These are phyloP conservation scores for Ennomos fuscantarius DNA, from an alignment of 2,888 invertebrate genomes.

Conservation along the genomic window DNA sequence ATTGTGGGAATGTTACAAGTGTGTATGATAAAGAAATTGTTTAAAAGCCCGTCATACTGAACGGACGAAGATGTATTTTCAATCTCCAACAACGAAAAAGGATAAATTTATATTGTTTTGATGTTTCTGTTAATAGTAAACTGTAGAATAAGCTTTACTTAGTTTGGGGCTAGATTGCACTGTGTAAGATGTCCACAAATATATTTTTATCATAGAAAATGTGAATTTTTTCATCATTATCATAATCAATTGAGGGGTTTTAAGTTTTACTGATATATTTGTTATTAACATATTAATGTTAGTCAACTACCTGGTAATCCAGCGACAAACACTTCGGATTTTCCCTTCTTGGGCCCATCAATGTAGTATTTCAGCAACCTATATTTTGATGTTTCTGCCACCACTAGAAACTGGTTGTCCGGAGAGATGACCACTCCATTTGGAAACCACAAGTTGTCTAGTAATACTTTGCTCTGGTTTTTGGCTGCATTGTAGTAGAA, in stretches of 20 bases:
- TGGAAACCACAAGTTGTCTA: slow-evolving; percentile 92
- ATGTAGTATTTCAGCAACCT: slow-evolving; percentile 92
- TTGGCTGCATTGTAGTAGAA: slow-evolving; percentile 92
- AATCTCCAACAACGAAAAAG: no score
- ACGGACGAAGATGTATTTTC: no score
- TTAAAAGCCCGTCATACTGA: slow-evolving; percentile 43
- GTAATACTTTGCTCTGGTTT: slow-evolving; percentile 90
- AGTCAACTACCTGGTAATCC: slow-evolving; percentile 88
- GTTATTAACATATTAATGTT: not conserved
- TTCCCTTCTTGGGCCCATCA: slow-evolving; percentile 92
- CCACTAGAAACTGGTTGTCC: slow-evolving; percentile 92
- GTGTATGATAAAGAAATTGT: slow-evolving; percentile 88
- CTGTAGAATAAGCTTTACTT: no score
- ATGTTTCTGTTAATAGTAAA: no score
- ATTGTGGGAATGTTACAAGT: slow-evolving; percentile 91
- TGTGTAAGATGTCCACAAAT: no score
- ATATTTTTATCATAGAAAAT: no score
- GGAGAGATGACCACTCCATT: slow-evolving; percentile 94
- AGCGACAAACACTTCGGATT: slow-evolving; percentile 91
- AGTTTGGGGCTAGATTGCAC: no score
- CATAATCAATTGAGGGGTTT: not conserved
- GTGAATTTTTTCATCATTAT: no score
- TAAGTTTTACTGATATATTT: not conserved
- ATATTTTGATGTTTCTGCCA: slow-evolving; percentile 88
- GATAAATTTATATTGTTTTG: no score